Conservation (phyloP, 2,797 vertebrate species). For the Petrocephalus sullivani region DNA sequence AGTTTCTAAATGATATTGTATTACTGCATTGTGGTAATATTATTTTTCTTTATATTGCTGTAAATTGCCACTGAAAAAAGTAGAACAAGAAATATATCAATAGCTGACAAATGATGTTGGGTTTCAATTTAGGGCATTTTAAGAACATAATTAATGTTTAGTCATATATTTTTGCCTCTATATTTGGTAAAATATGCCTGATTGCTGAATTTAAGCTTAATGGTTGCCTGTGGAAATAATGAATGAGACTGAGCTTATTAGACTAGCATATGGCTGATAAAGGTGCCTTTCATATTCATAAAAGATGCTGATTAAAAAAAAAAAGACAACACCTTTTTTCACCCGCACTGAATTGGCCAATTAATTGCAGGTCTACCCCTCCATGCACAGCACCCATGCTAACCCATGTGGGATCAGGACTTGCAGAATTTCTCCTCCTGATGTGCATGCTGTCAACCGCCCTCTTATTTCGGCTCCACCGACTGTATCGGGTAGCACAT, state of each 20-base stretch:
- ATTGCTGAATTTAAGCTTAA: constrained; percentile 1
- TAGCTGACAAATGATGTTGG: background rate
- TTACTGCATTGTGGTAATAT: background rate
- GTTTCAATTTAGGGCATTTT: background rate
- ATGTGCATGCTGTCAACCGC: background rate
- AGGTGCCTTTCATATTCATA: constrained; percentile 2
- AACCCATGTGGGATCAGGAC: background rate
- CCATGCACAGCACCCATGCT: background rate
- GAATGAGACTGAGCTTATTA: background rate
- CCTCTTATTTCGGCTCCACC: background rate
- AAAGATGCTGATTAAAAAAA: background rate
- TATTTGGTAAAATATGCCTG: background rate
- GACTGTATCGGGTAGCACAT: background rate
- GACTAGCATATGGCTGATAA: background rate
- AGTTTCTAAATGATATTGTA: background rate
- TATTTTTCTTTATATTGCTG: background rate
- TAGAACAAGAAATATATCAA: background rate
- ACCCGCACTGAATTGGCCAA: background rate
- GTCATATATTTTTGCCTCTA: background rate
- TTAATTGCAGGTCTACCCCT: background rate
- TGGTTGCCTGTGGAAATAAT: background rate
- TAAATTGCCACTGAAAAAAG: background rate
- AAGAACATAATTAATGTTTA: background rate
- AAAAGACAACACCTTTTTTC: background rate
- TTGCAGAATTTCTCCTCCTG: background rate